Percentiles rank a stretch among this genome's conserved stretches.
phyloP scores from a whole-genome alignment of 2,888 invertebrate species.

The Eupsilia transversa region DNA sequence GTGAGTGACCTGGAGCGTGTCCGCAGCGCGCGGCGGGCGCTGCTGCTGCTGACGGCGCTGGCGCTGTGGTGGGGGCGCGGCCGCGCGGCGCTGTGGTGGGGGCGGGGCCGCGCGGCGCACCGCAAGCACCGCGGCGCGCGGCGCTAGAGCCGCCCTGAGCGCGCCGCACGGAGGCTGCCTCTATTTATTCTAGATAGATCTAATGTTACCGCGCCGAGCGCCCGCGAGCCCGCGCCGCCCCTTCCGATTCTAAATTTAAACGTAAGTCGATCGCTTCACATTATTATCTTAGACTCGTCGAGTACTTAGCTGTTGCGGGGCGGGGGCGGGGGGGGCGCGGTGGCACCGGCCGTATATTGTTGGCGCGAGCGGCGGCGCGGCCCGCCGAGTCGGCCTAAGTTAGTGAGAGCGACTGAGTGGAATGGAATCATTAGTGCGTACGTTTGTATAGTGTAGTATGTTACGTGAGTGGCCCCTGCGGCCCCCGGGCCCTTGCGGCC shows the following conservation, averaged over 20 bases:
- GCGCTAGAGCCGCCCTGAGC: conserved; percentile 90
- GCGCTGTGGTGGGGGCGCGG: conserved; percentile 82
- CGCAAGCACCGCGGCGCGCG: conserved; percentile 91
- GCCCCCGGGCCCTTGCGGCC: conserved; percentile 58
- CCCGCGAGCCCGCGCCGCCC: conserved; percentile 65
- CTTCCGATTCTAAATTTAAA: conserved; percentile 84
- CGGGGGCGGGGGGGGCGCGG: conserved; percentile 60
- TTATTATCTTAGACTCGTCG: conserved; percentile 85
- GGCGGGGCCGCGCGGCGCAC: conserved; percentile 84
- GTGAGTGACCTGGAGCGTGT: conserved; percentile 49
- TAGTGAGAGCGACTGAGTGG: conserved; percentile 58
- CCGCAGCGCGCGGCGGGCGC: conserved; percentile 80
- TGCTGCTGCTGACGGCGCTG: conserved; percentile 84
- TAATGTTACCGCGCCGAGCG: conserved; percentile 82
- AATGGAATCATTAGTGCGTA: conserved; percentile 69
- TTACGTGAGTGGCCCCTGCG: conserved; percentile 50
- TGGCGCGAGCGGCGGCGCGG: conserved; percentile 52
- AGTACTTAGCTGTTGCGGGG: conserved; percentile 86
- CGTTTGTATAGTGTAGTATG: conserved; percentile 69
- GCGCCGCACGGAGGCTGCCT: conserved; percentile 50
- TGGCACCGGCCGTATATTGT: conserved; percentile 55
- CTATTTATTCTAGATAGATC: conserved; percentile 89
- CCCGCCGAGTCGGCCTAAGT: conserved; percentile 64
- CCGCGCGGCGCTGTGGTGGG: conserved; percentile 81
- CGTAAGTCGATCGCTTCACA: conserved; percentile 86